Evolutionary conservation across 1,140 invertebrate species (phyloP).

Genomic region (Temnothorax longispinosus): DNA sequence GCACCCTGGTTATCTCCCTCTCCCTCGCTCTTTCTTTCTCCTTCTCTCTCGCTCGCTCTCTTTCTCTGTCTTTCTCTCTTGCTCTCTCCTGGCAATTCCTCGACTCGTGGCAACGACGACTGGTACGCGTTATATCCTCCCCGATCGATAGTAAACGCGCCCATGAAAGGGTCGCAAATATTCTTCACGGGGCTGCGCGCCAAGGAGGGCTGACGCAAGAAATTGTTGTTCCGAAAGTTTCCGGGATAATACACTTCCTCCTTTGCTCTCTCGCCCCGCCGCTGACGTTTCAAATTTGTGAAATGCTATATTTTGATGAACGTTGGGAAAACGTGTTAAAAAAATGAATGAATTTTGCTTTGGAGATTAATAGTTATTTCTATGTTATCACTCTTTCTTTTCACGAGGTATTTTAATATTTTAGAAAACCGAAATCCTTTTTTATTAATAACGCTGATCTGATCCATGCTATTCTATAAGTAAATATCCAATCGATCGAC

Average conservation of each 20-base stretch:
- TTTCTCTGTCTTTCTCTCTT: not conserved
- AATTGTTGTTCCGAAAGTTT: constrained; percentile 30
- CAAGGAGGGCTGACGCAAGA: constrained; percentile 1
- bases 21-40: not conserved
- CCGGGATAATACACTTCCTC: not conserved
- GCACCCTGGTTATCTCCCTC: constrained; percentile 54
- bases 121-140: constrained; percentile 58
- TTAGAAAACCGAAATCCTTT: not conserved
- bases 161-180: constrained; percentile 65
- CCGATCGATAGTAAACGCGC: constrained; percentile 72
- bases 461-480: not conserved
- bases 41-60: not conserved
- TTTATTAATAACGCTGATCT: not conserved
- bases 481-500: not conserved
- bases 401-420: not conserved
- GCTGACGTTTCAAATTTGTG: not conserved
- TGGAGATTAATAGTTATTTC: not conserved
- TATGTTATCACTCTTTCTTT: not conserved
- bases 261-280: not conserved
- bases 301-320: constrained; percentile 2
- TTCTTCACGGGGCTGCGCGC: constrained; percentile 36
- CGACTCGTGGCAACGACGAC: constrained; percentile 70
- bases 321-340: not conserved
- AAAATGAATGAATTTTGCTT: not conserved
- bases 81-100: constrained; percentile 42